Evolutionary conservation across 2,797 vertebrate species (phyloP), one percentile per base, ranked within the genome.

Genomic region (Vultur gryphus): DNA sequence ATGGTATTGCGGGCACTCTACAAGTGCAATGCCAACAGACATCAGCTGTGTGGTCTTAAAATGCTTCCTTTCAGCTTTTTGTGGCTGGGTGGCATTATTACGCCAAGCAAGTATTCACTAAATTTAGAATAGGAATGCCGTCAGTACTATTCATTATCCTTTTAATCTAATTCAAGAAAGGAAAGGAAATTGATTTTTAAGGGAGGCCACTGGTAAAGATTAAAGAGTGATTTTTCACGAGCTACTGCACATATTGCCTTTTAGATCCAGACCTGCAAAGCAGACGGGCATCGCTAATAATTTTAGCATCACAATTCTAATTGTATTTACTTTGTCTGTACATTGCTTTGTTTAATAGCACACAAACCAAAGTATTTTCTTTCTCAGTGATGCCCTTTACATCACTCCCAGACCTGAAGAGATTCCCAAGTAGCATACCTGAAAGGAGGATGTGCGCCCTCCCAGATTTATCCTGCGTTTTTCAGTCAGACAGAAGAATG

Each of bases 141-240:
- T 71, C 62, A 41, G 49, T 75, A 5, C 33, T 78, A 21, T 67
- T 94, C 55, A 43, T 76, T 89, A 84, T 64, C 46, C 39, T 92
- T 83, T 67, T 79, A 70, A 78, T 78, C 73, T 75, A 55, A 77
- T 70, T 87, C n/a, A n/a, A 41, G 91, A 84, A 78, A 46, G 31
- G 76, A 90, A 93, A 93, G 59, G 84, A 92, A 93, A 93, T 80
- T 78, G 67, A 81, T 93, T 96, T 87, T 78, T 84, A 75, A 76
- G 49, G 49, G 37, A 64, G 11, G 26, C 59, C 28, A 49, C 57
- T 77, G 57, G 62, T 87, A 49, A 89, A 89, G 55, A 87, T 83
- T 75, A 91, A 71, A 48, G 43, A 77, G 39, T 37, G 37, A 77
- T 77, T 87, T 79, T 95, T 81, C 78, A 72, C 16, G 10, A 92